Evolutionary conservation across 2,888 invertebrate genomes (phyloP).

Genomic region (Spilarctia lutea): DNA sequence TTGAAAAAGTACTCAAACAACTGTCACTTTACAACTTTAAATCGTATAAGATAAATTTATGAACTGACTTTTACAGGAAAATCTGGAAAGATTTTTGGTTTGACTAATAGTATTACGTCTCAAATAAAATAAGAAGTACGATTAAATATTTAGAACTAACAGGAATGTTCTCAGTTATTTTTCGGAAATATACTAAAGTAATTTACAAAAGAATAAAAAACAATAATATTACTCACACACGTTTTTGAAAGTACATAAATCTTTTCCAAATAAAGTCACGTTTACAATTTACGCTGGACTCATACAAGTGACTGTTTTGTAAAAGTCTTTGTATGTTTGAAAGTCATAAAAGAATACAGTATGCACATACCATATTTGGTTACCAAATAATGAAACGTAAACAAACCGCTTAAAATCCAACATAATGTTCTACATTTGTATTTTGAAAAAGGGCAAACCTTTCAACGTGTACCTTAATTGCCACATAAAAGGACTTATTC

Average conservation of each 20-base stretch:
- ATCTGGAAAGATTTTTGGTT: background rate
- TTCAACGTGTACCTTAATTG: conserved; percentile 35
- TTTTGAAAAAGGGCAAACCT: conserved; percentile 35
- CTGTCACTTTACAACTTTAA: background rate
- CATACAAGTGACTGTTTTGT: conserved; percentile 21
- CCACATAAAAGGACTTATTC: conserved; percentile 38
- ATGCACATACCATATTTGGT: conserved; percentile 16
- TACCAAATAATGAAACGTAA: conserved; percentile 34
- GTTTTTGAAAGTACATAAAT: conserved; percentile 8
- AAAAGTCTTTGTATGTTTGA: conserved; percentile 19
- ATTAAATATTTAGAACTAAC: background rate
- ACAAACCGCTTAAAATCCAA: conserved; percentile 27
- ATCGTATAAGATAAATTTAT: background rate
- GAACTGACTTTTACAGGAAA: background rate
- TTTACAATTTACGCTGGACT: conserved; percentile 14
- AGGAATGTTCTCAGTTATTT: conserved; percentile 29
- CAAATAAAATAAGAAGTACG: background rate
- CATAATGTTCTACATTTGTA: conserved; percentile 29
- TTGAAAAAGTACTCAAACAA: background rate
- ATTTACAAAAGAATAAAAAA: conserved; percentile 22
- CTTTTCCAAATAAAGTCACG: background rate
- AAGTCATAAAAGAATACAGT: conserved; percentile 18
- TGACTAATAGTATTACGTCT: background rate
- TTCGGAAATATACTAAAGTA: conserved; percentile 15
- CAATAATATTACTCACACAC: conserved; percentile 10